Base-by-base conservation (phyloP, 2,113 vertebrate species). In the Pedionomus torquatus region DNA sequence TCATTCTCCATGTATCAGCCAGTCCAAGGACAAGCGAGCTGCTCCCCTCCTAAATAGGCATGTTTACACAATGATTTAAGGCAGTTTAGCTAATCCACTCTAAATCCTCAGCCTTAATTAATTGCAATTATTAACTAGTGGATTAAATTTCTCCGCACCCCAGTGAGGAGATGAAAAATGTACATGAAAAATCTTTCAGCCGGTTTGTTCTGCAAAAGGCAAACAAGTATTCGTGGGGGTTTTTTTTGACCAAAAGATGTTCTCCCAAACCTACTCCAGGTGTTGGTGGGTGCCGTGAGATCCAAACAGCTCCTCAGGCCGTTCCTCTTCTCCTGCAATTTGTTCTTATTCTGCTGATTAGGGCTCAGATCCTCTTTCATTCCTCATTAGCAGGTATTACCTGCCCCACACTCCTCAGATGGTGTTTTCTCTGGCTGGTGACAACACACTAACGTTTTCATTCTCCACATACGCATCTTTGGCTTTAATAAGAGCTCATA, bases 121-220 rank as follows among this genome's bases (percentile, higher is more conserved):
- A 61, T 1, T 60, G 81, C 61, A 51, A 2, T 82, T 91, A 89
- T 85, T 89, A 87, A 75, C 57, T 16, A 52, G 20, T 10, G 20
- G 87, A 96, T 96, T 97, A 87, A 69, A 93, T 85, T 82, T 58
- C 87, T 25, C 55, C 4, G 39, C 71, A 75, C 11, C 44, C 66
- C 24, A 46, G 26, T 10, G 7, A 5, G 65, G 76, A 66, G 68
- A 55, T 1, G 5, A 91, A 52, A 30, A 54, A 54, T 30, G 46
- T 10, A 30, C 9, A 1, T 15, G 72, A n/a, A 37, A 74, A 84
- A 48, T 15, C 87, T 31, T 25, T 20, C 72, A 13, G 9, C 1
- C 0, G 9, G n/a, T 20, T 76, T 18, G 52, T 51, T 68, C 80
- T 63, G 51, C 13, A 33, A 58, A 58, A 7, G 23, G 63, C 58